These are phyloP conservation scores for Teinopalpus imperialis DNA, from an alignment of 2,888 invertebrate genomes.

Conservation along the genomic window DNA sequence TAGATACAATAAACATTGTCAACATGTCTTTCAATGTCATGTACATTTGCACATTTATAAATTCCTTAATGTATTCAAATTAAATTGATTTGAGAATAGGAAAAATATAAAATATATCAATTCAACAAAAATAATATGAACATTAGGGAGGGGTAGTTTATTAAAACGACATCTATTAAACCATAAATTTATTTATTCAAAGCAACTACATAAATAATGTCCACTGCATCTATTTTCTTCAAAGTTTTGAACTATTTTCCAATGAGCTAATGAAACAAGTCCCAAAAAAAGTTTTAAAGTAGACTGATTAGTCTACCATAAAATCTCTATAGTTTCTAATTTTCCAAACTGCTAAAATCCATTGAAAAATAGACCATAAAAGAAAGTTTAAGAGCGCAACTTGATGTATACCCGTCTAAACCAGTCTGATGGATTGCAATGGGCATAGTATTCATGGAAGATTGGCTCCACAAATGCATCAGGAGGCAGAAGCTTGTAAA, in stretches of 20 bases:
- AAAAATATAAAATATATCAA: no score
- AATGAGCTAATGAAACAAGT: neutral
- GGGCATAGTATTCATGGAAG: conserved; percentile 87
- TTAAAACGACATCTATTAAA: no score
- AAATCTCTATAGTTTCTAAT: no score
- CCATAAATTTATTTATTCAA: conserved; percentile 30
- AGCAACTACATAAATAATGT: conserved; percentile 30
- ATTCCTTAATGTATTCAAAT: no score
- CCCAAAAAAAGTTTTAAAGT: neutral
- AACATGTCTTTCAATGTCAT: no score
- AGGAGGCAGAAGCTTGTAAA: conserved; percentile 86
- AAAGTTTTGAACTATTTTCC: conserved; percentile 7
- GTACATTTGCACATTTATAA: no score
- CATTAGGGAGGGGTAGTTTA: no score
- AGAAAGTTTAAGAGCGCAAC: conserved; percentile 71
- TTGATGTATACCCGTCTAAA: conserved; percentile 77
- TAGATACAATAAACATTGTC: no score
- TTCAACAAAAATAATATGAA: no score
- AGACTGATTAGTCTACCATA: no score
- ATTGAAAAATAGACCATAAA: conserved; percentile 16
- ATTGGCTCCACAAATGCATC: conserved; percentile 84
- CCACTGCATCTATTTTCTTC: conserved; percentile 2
- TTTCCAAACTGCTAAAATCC: conserved; percentile 11
- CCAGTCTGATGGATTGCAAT: conserved; percentile 77
- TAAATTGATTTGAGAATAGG: no score